A percentile compares a stretch with the other conserved stretches of the same genome.
These are phyloP conservation scores for Drosophila colorata DNA, from an alignment of 2,888 invertebrate genomes.

Conservation along the genomic window DNA sequence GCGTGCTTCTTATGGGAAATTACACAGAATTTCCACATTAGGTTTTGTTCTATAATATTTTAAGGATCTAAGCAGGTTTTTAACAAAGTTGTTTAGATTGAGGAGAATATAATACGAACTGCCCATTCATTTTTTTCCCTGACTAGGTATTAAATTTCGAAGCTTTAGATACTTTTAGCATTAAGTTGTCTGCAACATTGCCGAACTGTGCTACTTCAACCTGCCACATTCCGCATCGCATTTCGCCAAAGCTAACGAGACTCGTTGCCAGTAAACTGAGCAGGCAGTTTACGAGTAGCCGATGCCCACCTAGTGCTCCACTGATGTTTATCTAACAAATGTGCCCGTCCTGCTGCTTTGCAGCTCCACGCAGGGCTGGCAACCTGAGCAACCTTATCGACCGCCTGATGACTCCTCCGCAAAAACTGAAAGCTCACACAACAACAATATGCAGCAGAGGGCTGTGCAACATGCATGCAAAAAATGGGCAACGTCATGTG, in stretches of 20 bases:
- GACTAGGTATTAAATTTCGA: not conserved
- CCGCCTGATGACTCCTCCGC: conserved; percentile 40
- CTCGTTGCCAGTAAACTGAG: no score
- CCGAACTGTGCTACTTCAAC: not conserved
- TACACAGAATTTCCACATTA: no score
- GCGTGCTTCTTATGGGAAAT: no score
- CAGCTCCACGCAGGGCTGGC: conserved; percentile 12
- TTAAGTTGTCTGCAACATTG: not conserved
- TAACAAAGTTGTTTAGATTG: no score
- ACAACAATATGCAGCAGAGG: conserved; percentile 7
- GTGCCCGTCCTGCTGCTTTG: conserved; percentile 40
- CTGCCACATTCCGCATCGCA: conserved; percentile 6
- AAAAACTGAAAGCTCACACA: conserved; percentile 8
- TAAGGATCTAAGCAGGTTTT: no score
- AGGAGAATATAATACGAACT: no score
- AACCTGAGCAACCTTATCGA: conserved; percentile 51
- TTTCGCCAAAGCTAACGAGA: conserved; percentile 36
- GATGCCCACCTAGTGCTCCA: conserved; percentile 18
- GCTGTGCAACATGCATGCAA: conserved; percentile 32
- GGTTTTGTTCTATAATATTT: no score
- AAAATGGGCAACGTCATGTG: conserved; percentile 67
- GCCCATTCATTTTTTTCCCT: no score
- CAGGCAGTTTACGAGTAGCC: conserved; percentile 41
- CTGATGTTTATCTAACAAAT: conserved; percentile 72
- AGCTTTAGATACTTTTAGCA: not conserved